phyloP scores from a whole-genome alignment of 2,888 invertebrate genomes.

The Entomobrya multifasciata region DNA sequence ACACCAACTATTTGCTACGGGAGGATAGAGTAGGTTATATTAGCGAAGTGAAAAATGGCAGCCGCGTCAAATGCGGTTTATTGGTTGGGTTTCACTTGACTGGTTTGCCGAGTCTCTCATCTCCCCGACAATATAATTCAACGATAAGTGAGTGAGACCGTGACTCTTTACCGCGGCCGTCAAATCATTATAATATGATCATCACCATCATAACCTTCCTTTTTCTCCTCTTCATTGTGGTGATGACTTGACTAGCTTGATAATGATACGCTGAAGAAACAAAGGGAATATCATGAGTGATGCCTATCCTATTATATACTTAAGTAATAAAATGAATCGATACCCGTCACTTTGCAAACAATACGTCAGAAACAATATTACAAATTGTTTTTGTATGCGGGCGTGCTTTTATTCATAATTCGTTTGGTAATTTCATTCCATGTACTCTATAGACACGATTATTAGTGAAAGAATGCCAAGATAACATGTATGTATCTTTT shows the following conservation, averaged over 20 bases:
- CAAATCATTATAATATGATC: conserved; percentile 25
- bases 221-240: background rate
- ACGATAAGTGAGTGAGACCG: conserved; percentile 31
- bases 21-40: too few species aligned
- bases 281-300: conserved; percentile 15
- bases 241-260: conserved; percentile 26
- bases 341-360: conserved; percentile 17
- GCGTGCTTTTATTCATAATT: background rate
- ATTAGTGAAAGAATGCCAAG: background rate
- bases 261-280: conserved; percentile 4
- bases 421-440: too few species aligned
- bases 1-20: too few species aligned
- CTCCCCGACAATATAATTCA: background rate
- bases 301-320: background rate
- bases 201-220: background rate
- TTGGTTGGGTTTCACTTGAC: background rate
- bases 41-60: conserved; percentile 64
- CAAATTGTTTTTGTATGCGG: conserved; percentile 3
- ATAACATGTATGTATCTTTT: too few species aligned
- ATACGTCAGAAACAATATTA: background rate
- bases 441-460: conserved; percentile 7
- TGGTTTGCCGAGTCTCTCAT: background rate
- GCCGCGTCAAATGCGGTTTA: conserved; percentile 65
- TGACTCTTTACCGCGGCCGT: conserved; percentile 45
- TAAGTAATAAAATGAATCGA: conserved; percentile 2